These are phyloP conservation scores for Mythimna lalbum DNA, from an alignment of 2,888 invertebrate species.

Conservation along the genomic window DNA sequence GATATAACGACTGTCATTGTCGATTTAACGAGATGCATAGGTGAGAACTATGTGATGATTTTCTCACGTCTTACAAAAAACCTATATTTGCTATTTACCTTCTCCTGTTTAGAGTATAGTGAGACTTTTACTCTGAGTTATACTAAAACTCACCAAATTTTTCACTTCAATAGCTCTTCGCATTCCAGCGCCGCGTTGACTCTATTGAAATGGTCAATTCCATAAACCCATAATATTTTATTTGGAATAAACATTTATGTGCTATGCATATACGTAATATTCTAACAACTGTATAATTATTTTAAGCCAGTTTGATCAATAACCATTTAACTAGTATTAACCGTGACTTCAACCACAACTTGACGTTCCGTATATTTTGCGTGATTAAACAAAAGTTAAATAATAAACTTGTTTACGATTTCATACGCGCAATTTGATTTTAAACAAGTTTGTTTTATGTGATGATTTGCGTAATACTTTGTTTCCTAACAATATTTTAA, in stretches of 20 bases:
- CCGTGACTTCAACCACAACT: slow-evolving; percentile 30
- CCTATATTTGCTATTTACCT: not conserved
- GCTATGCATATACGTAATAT: not conserved
- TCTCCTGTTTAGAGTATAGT: no score
- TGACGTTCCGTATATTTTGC: slow-evolving; percentile 11
- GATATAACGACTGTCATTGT: slow-evolving; percentile 40
- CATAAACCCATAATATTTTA: not conserved
- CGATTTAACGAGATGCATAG: slow-evolving; percentile 18
- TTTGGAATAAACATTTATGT: slow-evolving; percentile 16
- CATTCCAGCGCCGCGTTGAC: no score
- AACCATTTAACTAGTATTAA: slow-evolving; percentile 21
- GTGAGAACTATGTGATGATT: slow-evolving; percentile 22
- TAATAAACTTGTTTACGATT: slow-evolving; percentile 45
- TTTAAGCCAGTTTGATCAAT: slow-evolving; percentile 28
- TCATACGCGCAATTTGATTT: slow-evolving; percentile 9
- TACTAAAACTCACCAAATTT: no score
- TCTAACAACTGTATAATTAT: not conserved
- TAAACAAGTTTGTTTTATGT: slow-evolving; percentile 33
- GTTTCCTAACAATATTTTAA: not conserved
- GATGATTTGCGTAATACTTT: slow-evolving; percentile 5
- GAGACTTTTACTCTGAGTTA: no score
- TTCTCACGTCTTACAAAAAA: slow-evolving; percentile 38
- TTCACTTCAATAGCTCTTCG: no score
- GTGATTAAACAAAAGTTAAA: slow-evolving; percentile 47
- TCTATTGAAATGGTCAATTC: no score